These are phyloP conservation scores for Pseudorhiza aurosa DNA, from an alignment of 30 jellyfish, hydroid and myxozoan species.

Conservation along the genomic window DNA sequence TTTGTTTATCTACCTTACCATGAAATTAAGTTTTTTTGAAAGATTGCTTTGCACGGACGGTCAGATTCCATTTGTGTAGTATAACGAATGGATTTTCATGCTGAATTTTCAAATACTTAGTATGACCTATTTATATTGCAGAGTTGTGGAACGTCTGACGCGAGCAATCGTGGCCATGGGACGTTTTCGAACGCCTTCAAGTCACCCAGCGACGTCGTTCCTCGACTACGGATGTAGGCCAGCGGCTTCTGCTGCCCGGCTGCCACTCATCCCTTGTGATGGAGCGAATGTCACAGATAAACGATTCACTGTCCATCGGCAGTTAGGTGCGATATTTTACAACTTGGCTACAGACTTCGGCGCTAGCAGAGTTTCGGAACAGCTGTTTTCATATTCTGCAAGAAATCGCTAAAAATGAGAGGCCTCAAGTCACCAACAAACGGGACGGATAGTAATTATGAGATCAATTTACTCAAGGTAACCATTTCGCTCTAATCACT, in stretches of 20 bases:
- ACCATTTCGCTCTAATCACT: not conserved
- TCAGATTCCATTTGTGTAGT: too few relatives aligned
- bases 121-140: too few relatives aligned
- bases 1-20: too few relatives aligned
- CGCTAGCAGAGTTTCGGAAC: not conserved
- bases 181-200: too few relatives aligned
- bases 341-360: slow-evolving; percentile 5
- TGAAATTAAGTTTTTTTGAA: too few relatives aligned
- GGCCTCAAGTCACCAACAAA: slow-evolving; percentile 51
- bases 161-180: too few relatives aligned
- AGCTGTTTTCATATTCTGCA: slow-evolving; percentile 13
- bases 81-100: too few relatives aligned
- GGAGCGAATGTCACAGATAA: slow-evolving; percentile 20
- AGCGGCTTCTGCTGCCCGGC: slow-evolving; percentile 8
- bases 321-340: slow-evolving; percentile 50
- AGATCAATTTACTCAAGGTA: slow-evolving; percentile 66
- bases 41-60: too few relatives aligned
- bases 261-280: slow-evolving; percentile 13
- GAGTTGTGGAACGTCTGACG: too few relatives aligned
- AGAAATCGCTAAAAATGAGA: slow-evolving; percentile 46
- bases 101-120: too few relatives aligned
- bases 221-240: slow-evolving; percentile 2
- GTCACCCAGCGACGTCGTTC: too few relatives aligned
- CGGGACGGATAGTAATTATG: slow-evolving; percentile 42
- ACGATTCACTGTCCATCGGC: slow-evolving; percentile 34